These are phyloP conservation scores for Psilopogon haemacephalus DNA, from an alignment of 2,113 vertebrate genomes.

Conservation along the genomic window DNA sequence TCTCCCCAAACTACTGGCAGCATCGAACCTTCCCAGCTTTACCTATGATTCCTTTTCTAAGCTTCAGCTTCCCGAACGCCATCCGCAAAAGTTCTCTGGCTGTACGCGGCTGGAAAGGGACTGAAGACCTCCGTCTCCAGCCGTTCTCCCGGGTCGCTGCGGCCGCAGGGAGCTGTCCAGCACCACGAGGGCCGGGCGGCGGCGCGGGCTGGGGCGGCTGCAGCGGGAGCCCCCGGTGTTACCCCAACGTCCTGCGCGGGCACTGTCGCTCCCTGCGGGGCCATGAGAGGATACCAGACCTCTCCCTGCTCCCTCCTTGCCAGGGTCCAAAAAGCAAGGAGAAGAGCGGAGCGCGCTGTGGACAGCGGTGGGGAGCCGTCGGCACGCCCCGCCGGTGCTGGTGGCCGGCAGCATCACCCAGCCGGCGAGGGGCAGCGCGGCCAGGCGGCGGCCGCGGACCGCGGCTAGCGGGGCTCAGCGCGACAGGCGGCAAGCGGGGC, in stretches of 20 bases:
- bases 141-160: not conserved
- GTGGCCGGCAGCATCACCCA: no score
- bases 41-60: accelerated
- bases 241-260: not conserved
- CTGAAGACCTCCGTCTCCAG: not conserved
- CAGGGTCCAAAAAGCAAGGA: not conserved
- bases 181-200: not conserved
- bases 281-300: not conserved
- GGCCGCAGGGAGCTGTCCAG: slow-evolving; percentile 70
- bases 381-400: not conserved
- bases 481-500: not conserved
- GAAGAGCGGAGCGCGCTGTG: not conserved
- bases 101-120: not conserved
- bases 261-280: not conserved
- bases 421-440: not conserved
- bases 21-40: not conserved
- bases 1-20: not conserved
- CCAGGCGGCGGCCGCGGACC: not conserved
- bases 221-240: not conserved
- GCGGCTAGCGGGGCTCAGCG: not conserved
- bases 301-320: not conserved
- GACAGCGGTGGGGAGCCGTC: not conserved
- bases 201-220: not conserved
- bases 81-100: not conserved
- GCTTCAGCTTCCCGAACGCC: not conserved